Percentiles rank a stretch among this genome's conserved stretches.
phyloP scores from a whole-genome alignment of 2,113 vertebrate genomes.

The Hippolais icterina region DNA sequence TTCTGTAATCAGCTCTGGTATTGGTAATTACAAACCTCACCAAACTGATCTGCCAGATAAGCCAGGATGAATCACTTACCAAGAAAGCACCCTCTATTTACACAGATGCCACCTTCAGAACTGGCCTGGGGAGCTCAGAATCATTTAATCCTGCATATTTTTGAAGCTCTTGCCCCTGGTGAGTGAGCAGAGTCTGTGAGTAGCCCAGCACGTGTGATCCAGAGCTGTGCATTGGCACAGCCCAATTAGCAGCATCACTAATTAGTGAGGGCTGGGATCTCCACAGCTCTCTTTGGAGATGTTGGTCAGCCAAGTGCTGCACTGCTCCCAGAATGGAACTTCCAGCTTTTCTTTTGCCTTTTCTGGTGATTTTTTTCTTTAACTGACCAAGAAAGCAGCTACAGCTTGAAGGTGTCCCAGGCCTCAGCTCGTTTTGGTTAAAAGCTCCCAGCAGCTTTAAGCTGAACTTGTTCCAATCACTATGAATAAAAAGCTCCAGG shows the following conservation, averaged over 20 bases:
- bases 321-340: not conserved
- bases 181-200: not conserved
- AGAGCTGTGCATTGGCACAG: not conserved
- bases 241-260: not conserved
- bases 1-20: not conserved
- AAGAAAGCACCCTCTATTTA: fast-evolving
- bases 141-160: not conserved
- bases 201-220: not conserved
- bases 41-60: not conserved
- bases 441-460: not conserved
- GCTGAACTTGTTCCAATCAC: not conserved
- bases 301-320: not conserved
- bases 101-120: not conserved
- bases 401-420: not conserved
- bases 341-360: not conserved
- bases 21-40: not conserved
- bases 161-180: not conserved
- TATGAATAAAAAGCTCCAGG: not conserved
- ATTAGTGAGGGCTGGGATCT: not conserved
- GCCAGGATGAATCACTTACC: not conserved
- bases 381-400: not conserved
- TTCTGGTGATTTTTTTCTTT: not conserved
- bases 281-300: not conserved
- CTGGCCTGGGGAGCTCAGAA: not conserved
- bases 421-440: not conserved